Evolutionary conservation across 2,797 vertebrate species (phyloP).

Genomic region (Emydoidea blandingii): DNA sequence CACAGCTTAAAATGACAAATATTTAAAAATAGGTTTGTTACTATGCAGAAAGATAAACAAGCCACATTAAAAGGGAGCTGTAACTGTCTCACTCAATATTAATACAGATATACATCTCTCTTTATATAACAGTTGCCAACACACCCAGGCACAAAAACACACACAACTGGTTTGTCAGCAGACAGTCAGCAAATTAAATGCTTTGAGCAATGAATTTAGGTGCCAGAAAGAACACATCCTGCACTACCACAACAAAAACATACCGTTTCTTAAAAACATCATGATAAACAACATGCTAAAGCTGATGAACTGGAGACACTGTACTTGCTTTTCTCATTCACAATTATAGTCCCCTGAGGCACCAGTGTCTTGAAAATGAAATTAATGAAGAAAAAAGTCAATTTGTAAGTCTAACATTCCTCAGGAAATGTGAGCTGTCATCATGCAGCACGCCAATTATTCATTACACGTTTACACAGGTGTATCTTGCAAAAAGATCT

Average conservation of each 20-base stretch:
- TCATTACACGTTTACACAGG: fast-evolving
- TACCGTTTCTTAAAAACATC: background rate
- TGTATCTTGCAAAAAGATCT: background rate
- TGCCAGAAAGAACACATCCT: background rate
- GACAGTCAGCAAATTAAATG: background rate
- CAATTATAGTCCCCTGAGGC: background rate
- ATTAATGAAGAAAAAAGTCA: background rate
- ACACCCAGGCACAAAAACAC: background rate
- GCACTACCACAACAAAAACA: background rate
- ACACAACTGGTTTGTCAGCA: constrained; percentile 16
- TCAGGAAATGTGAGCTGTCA: background rate
- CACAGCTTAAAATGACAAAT: constrained; percentile 36
- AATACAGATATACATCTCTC: background rate
- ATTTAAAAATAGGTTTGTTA: constrained; percentile 56
- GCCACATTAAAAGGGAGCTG: background rate
- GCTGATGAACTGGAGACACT: background rate
- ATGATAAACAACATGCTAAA: background rate
- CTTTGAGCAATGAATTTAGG: background rate
- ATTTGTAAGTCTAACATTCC: background rate
- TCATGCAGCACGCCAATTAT: background rate
- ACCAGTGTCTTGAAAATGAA: fast-evolving
- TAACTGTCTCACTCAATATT: background rate
- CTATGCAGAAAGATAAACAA: constrained; percentile 55
- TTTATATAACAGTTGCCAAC: background rate
- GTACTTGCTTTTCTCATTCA: background rate